Evolutionary conservation across 2,797 vertebrate genomes (phyloP).

Genomic region (Arctocebus calabarensis): DNA sequence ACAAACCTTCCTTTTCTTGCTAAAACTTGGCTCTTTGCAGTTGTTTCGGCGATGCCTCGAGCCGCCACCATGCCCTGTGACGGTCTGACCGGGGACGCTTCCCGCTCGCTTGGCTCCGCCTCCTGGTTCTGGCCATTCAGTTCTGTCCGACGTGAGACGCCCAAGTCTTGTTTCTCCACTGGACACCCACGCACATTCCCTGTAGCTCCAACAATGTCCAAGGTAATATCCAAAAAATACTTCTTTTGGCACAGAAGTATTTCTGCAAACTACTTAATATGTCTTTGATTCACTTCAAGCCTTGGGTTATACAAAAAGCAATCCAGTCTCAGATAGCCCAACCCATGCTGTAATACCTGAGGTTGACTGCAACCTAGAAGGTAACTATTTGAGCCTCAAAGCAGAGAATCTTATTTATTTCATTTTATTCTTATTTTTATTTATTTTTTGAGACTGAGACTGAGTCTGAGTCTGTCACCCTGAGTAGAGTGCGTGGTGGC

Average conservation of each 20-base stretch:
- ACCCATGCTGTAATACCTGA: too few species aligned
- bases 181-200: not conserved
- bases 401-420: not conserved
- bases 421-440: too few species aligned
- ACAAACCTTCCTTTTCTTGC: too few species aligned
- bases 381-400: not conserved
- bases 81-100: not conserved
- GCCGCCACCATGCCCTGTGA: too few species aligned
- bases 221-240: too few species aligned
- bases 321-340: not conserved
- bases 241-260: not conserved
- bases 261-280: not conserved
- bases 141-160: not conserved
- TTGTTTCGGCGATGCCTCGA: too few species aligned
- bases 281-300: not conserved
- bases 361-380: not conserved
- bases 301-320: not conserved
- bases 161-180: not conserved
- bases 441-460: too few species aligned
- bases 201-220: not conserved
- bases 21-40: too few species aligned
- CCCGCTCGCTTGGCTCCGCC: not conserved
- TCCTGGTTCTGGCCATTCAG: not conserved
- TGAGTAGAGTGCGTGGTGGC: too few species aligned
- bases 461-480: too few species aligned